Conservation (phyloP, 2,797 vertebrate species). For the Babyrousa celebensis region DNA sequence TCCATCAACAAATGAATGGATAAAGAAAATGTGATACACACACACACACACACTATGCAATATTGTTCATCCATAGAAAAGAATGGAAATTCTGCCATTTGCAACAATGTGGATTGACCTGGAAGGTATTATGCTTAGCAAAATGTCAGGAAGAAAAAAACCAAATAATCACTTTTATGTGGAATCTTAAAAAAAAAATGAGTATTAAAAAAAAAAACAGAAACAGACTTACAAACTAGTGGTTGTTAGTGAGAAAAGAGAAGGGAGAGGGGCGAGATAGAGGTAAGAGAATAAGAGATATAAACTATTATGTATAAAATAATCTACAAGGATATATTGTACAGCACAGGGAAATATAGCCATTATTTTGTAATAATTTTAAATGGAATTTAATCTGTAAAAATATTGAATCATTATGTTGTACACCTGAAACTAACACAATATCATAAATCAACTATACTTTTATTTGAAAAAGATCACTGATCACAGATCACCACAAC, state of each 20-base stretch:
- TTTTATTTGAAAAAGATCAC: not conserved
- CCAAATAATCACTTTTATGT: not conserved
- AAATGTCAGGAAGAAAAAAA: not conserved
- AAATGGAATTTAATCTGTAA: not conserved
- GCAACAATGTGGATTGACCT: not conserved
- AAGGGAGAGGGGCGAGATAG: not conserved
- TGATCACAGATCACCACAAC: not conserved
- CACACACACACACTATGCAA: not conserved
- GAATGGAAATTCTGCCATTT: not conserved
- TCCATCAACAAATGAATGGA: not conserved
- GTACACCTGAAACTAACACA: not conserved
- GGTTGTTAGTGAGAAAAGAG: not conserved
- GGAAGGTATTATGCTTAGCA: not conserved
- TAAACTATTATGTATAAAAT: not conserved
- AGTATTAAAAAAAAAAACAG: not conserved
- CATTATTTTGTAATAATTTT: not conserved
- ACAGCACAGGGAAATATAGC: not conserved
- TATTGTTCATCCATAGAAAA: not conserved
- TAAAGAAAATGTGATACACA: not conserved
- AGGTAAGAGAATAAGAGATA: not conserved
- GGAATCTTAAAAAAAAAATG: not conserved
- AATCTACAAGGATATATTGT: not conserved
- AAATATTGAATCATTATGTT: not conserved
- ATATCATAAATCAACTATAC: not conserved
- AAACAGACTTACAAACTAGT: not conserved